These are phyloP conservation scores for Eilema depressum DNA, from an alignment of 2,888 invertebrate genomes.

Conservation along the genomic window DNA sequence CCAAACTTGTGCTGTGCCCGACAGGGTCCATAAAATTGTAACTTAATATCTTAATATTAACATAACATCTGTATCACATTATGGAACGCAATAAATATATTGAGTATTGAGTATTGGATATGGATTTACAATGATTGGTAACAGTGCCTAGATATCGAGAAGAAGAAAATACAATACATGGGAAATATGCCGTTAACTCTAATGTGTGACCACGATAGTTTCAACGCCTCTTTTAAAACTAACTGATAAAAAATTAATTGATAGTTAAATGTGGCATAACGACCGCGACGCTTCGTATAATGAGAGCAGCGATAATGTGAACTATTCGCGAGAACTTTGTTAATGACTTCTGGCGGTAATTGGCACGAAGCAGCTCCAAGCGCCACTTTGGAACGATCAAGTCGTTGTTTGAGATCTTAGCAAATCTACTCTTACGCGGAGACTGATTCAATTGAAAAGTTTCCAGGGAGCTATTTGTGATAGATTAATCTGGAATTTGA, in stretches of 20 bases:
- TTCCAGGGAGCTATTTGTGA: background rate
- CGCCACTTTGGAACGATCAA: constrained; percentile 9
- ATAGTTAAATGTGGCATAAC: background rate
- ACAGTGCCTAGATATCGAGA: no score
- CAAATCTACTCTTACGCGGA: background rate
- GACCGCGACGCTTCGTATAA: background rate
- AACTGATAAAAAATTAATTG: background rate
- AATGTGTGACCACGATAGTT: no score
- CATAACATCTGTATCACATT: no score
- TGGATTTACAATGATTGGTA: no score
- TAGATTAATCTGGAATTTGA: background rate
- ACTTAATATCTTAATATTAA: no score
- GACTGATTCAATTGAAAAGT: background rate
- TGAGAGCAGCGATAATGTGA: background rate
- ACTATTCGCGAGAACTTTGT: background rate
- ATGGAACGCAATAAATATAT: no score
- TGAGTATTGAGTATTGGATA: no score
- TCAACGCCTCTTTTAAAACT: background rate
- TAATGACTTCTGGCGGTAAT: background rate
- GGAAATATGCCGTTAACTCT: no score
- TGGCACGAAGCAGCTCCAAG: background rate
- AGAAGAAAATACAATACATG: no score
- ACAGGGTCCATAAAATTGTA: no score
- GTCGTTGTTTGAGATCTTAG: background rate
- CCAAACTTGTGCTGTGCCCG: no score